Evolutionary conservation across 2,797 vertebrate genomes (phyloP), one percentile per base, ranked within the genome.

Genomic region (Poecilia picta): DNA sequence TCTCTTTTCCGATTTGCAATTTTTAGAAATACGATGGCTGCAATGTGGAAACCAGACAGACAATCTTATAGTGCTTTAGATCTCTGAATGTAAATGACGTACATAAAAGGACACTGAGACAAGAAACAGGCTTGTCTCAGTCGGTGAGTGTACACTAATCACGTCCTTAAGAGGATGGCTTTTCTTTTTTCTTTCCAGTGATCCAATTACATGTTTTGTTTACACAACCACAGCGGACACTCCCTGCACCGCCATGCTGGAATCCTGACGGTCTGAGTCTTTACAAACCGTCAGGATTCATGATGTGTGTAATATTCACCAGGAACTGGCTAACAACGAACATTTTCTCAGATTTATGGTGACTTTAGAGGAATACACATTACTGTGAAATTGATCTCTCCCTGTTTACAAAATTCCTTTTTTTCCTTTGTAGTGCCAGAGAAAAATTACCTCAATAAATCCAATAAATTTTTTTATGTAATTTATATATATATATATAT

Each of bases 131-230:
- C 39, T 45, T n/a, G n/a, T 28, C 45, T 7, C 41, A 45, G 64
- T 13, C 64, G 3, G 68, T 70, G 12, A 70, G 39, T 28, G 12
- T 71, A 71, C 41, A 71, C 68, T 71, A 71, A 71, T 45, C 39
- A 71, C 25, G 4, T 45, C 68, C 41, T 71, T 71, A 71, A 71
- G 25, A 71, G 13, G 68, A 71, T 15, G 25, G 12, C 11, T 71
- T 71, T 45, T 25, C 8, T 71, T 45, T 41, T 71, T 71, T n/a
- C 25, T n/a, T 45, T 12, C 68, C 39, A 71, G 41, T 39, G 41
- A 71, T 71, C 68, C 68, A 71, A 71, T 71, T 71, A 71, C 41
- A 71, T 71, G 68, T 45, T 66, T 23, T 55, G 41, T 71, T 71
- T 71, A 31, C 13, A 55, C 75, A 45, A 45, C 68, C 68, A 28